phyloP scores from a whole-genome alignment of 2,888 invertebrate genomes.

The Lepidochitona cinerea region DNA sequence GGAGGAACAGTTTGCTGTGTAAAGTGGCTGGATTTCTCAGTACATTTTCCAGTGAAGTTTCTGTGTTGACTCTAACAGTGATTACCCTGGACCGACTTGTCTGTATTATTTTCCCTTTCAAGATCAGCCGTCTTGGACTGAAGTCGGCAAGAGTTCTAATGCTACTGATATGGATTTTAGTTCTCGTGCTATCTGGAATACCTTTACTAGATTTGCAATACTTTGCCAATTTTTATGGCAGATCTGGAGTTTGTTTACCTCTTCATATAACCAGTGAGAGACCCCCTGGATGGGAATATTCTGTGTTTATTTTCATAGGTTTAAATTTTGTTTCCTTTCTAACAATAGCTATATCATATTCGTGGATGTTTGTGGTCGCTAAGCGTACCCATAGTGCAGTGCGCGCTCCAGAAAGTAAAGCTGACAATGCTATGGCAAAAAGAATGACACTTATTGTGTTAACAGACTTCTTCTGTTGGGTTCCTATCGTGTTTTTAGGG shows the following conservation, averaged over 20 bases:
- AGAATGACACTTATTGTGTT: conserved; percentile 74
- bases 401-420: conserved; percentile 62
- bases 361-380: conserved; percentile 74
- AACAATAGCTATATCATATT: conserved; percentile 72
- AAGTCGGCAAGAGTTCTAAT: conserved; percentile 58
- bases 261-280: conserved; percentile 73
- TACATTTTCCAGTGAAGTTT: conserved; percentile 71
- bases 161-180: conserved; percentile 57
- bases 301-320: conserved; percentile 74
- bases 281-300: conserved; percentile 74
- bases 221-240: conserved; percentile 73
- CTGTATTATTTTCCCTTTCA: conserved; percentile 69
- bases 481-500: conserved; percentile 74
- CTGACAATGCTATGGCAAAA: conserved; percentile 72
- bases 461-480: conserved; percentile 74
- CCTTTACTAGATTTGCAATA: conserved; percentile 65
- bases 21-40: conserved; percentile 66
- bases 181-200: conserved; percentile 50
- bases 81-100: conserved; percentile 71
- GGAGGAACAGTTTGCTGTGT: conserved; percentile 63
- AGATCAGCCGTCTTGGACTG: conserved; percentile 54
- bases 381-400: conserved; percentile 71
- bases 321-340: conserved; percentile 72
- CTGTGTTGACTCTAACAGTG: conserved; percentile 70
- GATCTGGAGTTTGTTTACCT: conserved; percentile 74